Base-by-base conservation (phyloP, 2,797 vertebrate genomes). In the Trachurus trachurus region DNA sequence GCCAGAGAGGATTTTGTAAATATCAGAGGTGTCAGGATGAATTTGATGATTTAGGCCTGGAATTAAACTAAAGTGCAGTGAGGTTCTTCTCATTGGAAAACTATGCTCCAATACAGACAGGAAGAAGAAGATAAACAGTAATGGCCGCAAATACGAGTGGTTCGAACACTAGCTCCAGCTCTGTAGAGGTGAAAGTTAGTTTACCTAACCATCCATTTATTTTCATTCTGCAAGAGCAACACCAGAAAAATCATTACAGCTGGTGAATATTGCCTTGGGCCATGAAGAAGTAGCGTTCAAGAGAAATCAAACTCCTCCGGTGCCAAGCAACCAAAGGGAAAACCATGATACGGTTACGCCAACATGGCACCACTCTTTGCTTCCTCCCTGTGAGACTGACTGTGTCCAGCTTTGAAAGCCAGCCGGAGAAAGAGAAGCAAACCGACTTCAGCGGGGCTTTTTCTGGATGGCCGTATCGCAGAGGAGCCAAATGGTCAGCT, bases 401-500 rank as follows among this genome's bases (percentile, higher is more conserved):
- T 52, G 68, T 5, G 21, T 68, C 34, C 64, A 9, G 39, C 31
- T 56, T 79, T 42, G 8, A 40, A 63, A 49, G 9, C 15, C 53
- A 67, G 53, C 66, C 64, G 78, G 69, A 73, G 68, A 84, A 63
- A 3, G 31, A 4, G 61, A 63, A 70, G 60, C 75, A 64, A 81
- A 19, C 61, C 15, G 31, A 78, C 75, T 74, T 74, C 74, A 10
- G 21, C 10, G 0, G 61, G 49, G 71, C 54, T 81, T 11, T 42
- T 22, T 70, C 71, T 73, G 72, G 71, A 72, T 12, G 19, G 17
- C 15, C 2, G 29, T 5, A 61, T 65, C 34, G 22, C 34, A 56
- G 75, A 19, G 29, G 71, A 83, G 59, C 82, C 86, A 78, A 81
- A 49, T 19, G 60, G 58, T 60, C 71, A 21, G 76, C 72, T 81